These are phyloP conservation scores for Oncorhynchus mykiss DNA, from an alignment of 2,113 vertebrate genomes.

Conservation along the genomic window DNA sequence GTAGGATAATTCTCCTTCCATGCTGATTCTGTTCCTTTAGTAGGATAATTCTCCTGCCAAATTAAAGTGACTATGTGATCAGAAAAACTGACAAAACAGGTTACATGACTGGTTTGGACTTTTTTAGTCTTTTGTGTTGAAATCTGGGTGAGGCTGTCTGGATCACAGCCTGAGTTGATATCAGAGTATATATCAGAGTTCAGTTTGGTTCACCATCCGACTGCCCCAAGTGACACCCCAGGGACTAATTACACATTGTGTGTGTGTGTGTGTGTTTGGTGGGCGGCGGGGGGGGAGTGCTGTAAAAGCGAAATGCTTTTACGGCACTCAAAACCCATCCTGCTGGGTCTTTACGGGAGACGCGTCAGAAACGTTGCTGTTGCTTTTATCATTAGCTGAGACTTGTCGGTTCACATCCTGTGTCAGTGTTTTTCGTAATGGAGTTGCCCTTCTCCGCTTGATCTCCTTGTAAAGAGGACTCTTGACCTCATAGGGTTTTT, in stretches of 20 bases:
- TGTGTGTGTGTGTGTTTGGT: too few species aligned
- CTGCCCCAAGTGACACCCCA: too few species aligned
- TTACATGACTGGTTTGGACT: background rate
- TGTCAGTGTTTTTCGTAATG: too few species aligned
- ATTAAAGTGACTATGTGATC: background rate
- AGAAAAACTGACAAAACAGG: background rate
- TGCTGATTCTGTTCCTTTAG: too few species aligned
- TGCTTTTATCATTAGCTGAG: constrained; percentile 56
- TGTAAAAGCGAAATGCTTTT: background rate
- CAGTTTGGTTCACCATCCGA: background rate
- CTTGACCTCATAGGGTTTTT: too few species aligned
- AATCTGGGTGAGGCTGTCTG: background rate
- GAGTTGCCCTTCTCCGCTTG: too few species aligned
- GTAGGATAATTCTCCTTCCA: background rate
- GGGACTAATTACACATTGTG: too few species aligned
- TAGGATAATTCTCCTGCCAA: background rate
- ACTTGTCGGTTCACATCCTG: background rate
- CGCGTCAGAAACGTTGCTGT: constrained; percentile 51
- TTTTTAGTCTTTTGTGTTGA: background rate
- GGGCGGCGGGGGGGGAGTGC: accelerated
- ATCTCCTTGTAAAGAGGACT: too few species aligned
- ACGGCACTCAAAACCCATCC: constrained; percentile 30
- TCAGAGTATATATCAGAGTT: background rate
- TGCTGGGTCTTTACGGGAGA: constrained; percentile 28
- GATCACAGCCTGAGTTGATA: background rate